Evolutionary conservation across 2,797 vertebrate genomes (phyloP).

Genomic region (Aldrovandia affinis): DNA sequence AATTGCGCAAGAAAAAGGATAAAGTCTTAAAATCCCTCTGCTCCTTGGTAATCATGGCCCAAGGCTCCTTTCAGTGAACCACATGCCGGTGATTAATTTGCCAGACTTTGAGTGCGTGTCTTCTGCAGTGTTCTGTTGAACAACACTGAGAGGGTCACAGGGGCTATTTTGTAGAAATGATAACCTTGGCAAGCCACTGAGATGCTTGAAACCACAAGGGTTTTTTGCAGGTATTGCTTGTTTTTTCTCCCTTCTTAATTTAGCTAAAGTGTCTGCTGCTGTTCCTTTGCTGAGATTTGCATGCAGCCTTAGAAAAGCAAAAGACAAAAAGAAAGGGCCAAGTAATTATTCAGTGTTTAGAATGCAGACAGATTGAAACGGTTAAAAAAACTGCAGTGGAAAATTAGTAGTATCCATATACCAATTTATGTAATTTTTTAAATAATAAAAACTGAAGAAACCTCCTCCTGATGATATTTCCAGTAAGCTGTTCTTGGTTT

Average conservation of each 20-base stretch:
- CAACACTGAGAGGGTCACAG: background rate
- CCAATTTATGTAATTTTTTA: background rate
- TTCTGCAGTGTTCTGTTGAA: background rate
- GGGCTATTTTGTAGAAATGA: background rate
- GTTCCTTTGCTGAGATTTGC: background rate
- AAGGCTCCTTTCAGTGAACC: constrained; percentile 1
- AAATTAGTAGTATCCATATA: background rate
- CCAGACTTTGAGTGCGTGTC: background rate
- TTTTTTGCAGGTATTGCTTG: background rate
- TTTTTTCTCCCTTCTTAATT: background rate
- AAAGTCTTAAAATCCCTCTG: constrained; percentile 6
- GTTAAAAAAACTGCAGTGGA: background rate
- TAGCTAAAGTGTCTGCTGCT: background rate
- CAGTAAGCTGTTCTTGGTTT: too few relatives aligned
- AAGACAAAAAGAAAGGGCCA: background rate
- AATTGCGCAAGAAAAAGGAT: background rate
- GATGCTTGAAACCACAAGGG: background rate
- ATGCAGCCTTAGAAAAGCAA: background rate
- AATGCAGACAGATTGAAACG: background rate
- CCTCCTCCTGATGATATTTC: too few relatives aligned
- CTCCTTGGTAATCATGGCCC: background rate
- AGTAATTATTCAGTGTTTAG: background rate
- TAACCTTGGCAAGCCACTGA: background rate
- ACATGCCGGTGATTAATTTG: background rate
- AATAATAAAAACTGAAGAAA: background rate